Evolutionary conservation across 2,113 vertebrate genomes (phyloP).

Genomic region (Harpagus bidentatus): DNA sequence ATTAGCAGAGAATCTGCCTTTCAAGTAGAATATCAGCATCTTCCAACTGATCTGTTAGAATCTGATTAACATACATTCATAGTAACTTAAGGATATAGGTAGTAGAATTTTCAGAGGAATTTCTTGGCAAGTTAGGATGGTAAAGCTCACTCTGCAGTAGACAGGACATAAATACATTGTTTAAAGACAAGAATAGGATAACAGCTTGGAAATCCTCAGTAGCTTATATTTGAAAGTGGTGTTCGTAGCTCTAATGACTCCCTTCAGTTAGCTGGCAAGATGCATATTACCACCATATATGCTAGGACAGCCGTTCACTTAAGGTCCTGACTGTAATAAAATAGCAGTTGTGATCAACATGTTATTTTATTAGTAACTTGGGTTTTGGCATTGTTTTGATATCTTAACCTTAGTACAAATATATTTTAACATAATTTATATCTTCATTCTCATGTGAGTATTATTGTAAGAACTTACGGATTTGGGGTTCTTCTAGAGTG

Average conservation of each 20-base stretch:
- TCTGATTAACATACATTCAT: neutral
- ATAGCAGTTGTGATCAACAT: neutral
- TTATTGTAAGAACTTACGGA: neutral
- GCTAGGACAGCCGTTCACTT: neutral
- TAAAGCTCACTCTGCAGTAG: neutral
- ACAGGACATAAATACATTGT: neutral
- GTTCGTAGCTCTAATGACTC: neutral
- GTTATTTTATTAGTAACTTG: neutral
- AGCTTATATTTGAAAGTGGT: neutral
- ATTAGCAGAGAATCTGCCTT: neutral
- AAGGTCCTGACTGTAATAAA: neutral
- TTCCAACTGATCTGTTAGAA: neutral
- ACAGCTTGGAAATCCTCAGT: neutral
- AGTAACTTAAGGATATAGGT: neutral
- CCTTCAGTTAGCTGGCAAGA: neutral
- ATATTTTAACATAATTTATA: neutral
- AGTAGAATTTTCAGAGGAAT: neutral
- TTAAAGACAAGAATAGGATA: neutral
- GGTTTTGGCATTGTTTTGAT: neutral
- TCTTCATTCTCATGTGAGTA: neutral
- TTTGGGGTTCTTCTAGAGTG: fast-evolving
- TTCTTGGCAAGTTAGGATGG: neutral
- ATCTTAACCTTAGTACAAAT: neutral
- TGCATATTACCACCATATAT: fast-evolving
- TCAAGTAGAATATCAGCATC: neutral